Base-by-base conservation (phyloP, 2,888 invertebrate genomes). In the Polyommatus iphigenia region DNA sequence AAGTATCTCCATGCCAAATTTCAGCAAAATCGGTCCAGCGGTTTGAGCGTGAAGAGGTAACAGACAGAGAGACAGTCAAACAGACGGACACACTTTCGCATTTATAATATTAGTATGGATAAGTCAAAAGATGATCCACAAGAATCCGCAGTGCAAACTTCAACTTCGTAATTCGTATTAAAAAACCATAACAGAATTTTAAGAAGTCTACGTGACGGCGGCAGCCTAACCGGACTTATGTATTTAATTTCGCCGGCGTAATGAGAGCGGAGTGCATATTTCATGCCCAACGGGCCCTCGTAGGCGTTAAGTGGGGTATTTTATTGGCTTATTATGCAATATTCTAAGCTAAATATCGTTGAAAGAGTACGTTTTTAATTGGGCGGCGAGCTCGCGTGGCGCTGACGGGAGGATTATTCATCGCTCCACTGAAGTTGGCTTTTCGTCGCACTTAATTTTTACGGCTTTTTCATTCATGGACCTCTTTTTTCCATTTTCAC, bases 281-380 rank as follows among this genome's bases (percentile, higher is more conserved):
- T 94, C 92, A 94, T 87, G 86, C 85, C 88, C 83, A 86, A 85
- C 88, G 87, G 89, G 75, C 86, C 86, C 88, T 88, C 85, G 85
- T 87, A 84, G 90, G 92, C 92, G 90, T 91, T 91, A 92, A 93
- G 93, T 91, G 93, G 91, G 91, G 91, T 94, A 93, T 91, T 94
- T 94, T 94, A 94, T 93, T 89, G 93, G 92, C 91, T 92, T 94
- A 94, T 94, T 94, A 94, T 94, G 91, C 93, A 92, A 94, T 92
- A 93, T 93, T 92, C 93, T 93, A 93, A 94, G 93, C 93, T 94
- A 91, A 93, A 93, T 93, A 92, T 94, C 89, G 91, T 91, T 91
- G 91, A 93, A 92, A 92, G 93, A 93, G 94, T 91, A 92, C 90
- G 92, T 91, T 93, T 94, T 94, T 93, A 94, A 93, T 93, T 94